A percentile compares a stretch with the other conserved stretches of the same genome.
These are phyloP conservation scores for Porphyrio hochstetteri DNA, from an alignment of 2,113 vertebrate species.

Conservation along the genomic window DNA sequence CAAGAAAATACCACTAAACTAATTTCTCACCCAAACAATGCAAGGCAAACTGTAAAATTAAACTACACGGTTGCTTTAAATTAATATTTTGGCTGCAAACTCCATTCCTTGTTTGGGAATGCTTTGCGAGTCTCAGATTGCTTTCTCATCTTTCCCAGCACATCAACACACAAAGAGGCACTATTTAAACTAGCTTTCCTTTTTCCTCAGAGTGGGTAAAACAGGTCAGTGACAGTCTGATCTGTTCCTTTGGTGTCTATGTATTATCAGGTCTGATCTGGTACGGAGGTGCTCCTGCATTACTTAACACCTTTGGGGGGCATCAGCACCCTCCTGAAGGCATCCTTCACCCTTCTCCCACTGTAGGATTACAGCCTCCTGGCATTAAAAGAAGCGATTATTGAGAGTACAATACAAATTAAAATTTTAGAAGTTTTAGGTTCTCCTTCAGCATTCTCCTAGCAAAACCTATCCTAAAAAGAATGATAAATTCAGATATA, in stretches of 20 bases:
- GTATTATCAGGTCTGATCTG: neutral
- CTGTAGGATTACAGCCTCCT: neutral
- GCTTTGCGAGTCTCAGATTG: neutral
- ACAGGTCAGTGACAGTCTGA: neutral
- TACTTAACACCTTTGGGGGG: neutral
- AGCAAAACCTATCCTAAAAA: neutral
- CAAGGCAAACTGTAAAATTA: neutral
- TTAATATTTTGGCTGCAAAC: neutral
- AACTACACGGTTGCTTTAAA: neutral
- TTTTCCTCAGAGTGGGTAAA: neutral
- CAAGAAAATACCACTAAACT: neutral
- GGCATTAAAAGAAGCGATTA: neutral
- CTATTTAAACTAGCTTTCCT: neutral
- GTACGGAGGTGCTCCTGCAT: neutral
- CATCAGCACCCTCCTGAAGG: neutral
- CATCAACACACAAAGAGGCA: neutral
- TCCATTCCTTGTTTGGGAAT: neutral
- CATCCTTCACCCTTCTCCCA: neutral
- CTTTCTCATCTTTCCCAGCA: neutral
- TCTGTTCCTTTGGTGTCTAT: neutral
- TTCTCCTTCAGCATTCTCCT: neutral
- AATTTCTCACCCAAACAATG: neutral
- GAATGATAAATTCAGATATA: neutral
- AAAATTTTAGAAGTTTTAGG: neutral
- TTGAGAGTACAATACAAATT: neutral